Evolutionary conservation across 2,888 invertebrate species (phyloP).

Genomic region (Drosophila testacea): DNA sequence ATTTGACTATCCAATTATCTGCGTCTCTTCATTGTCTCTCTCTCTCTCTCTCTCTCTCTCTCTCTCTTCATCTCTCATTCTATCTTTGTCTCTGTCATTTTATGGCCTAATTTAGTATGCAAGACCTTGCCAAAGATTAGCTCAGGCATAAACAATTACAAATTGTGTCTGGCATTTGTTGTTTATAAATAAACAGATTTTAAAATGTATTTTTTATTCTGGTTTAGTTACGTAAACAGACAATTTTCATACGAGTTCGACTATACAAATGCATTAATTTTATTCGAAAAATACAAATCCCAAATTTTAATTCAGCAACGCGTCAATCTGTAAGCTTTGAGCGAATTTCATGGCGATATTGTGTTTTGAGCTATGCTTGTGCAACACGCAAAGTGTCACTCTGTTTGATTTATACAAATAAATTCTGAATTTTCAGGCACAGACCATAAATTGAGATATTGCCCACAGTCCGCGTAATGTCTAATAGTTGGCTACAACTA

Average conservation of each 20-base stretch:
- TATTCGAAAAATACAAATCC: slow-evolving; percentile 3
- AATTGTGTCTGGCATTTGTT: slow-evolving; percentile 27
- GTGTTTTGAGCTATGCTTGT: slow-evolving; percentile 29
- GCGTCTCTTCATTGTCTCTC: not conserved
- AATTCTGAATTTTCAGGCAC: slow-evolving; percentile 21
- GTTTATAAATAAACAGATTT: slow-evolving; percentile 35
- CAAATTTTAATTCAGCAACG: slow-evolving; percentile 12
- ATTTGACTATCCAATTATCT: slow-evolving; percentile 62
- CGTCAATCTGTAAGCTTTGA: slow-evolving; percentile 34
- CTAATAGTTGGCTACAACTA: not conserved
- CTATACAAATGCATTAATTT: not conserved
- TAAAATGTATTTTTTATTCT: slow-evolving; percentile 1
- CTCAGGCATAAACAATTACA: slow-evolving; percentile 32
- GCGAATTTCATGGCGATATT: slow-evolving; percentile 21
- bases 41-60: not conserved
- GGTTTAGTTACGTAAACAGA: not conserved
- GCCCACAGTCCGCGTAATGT: not conserved
- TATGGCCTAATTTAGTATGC: slow-evolving; percentile 13
- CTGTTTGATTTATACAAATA: slow-evolving; percentile 37
- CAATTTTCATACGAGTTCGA: not conserved
- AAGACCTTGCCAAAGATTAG: slow-evolving; percentile 12
- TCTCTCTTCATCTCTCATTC: too few species aligned
- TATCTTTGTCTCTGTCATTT: slow-evolving; percentile 24
- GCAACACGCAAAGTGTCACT: slow-evolving; percentile 19
- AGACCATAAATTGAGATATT: not conserved